Evolutionary conservation across 2,113 vertebrate genomes (phyloP), one percentile per base, ranked within the genome.

Genomic region (Aix galericulata): DNA sequence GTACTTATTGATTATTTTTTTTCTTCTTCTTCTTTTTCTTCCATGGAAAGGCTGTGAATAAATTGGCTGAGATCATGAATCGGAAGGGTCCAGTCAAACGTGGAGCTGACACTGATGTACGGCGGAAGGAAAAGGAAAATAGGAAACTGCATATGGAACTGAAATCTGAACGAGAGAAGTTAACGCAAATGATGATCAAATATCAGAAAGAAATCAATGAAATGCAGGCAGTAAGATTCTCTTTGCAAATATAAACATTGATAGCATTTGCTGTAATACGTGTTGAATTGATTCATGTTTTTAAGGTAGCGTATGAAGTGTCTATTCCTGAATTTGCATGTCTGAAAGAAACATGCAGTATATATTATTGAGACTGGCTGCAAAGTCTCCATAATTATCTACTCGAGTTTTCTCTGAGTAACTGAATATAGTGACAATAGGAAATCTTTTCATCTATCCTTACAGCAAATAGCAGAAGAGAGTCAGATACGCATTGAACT

Each of bases 51-150:
- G 99, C 99, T 71, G 99, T 99, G 91, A 99, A 99, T 94, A 99
- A 99, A 91, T 95, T 99, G 97, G 99, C 99, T 25, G 99, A 99
- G 98, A 99, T 99, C 92, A 99, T 99, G 99, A 99, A 99, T 98
- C 98, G 99, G 69, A 99, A 99, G 96, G 98, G 98, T 94, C 98
- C 98, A 56, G 98, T 99, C 88, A 99, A 99, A 55, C 99, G 99
- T 16, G 99, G 99, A 60, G 99, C 98, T 74, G 99, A 99, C 97
- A 99, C 99, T 4, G 99, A 99, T 64, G 98, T 99, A 91, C 97
- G 99, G 80, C 98, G 99, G 67, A 99, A 99, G 94, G 99, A 99
- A 58, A 99, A 99, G 96, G 99, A 99, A 96, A 99, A 99, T 95
- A 98, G 99, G 97, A 99, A 99, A 97, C 97, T 99, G 75, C 99